Percentiles rank a stretch among this genome's conserved stretches.
These are phyloP conservation scores for Mormyrops attenuatus DNA, from an alignment of 2,797 vertebrate species.

Conservation along the genomic window DNA sequence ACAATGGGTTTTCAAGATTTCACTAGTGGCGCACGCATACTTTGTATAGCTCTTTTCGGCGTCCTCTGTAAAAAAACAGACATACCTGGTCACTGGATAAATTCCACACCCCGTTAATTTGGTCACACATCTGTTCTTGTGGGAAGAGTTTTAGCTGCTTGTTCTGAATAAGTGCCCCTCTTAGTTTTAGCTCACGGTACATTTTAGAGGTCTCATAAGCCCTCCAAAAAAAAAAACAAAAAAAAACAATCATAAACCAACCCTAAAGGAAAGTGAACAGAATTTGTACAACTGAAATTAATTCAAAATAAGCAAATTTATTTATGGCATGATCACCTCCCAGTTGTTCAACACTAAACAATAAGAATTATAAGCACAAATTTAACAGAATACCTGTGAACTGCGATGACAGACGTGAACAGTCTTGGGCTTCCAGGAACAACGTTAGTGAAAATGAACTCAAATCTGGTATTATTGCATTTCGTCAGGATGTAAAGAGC, in stretches of 20 bases:
- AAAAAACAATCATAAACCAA: conserved; percentile 5
- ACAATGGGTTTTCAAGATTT: not conserved
- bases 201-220: conserved; percentile 99
- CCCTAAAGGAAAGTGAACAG: not conserved
- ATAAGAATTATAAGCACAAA: not conserved
- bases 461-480: conserved; percentile 93
- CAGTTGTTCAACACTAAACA: not conserved
- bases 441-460: conserved; percentile 98
- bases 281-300: not conserved
- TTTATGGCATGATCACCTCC: not conserved
- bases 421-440: conserved; percentile 92
- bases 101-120: conserved; percentile 97
- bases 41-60: not conserved
- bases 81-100: conserved; percentile 96
- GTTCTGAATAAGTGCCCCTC: conserved; percentile 94
- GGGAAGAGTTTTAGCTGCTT: conserved; percentile 89
- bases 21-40: not conserved
- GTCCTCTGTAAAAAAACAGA: not conserved
- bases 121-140: conserved; percentile 89
- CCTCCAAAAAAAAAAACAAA: conserved; percentile 52
- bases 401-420: conserved; percentile 94
- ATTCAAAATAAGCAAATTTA: not conserved
- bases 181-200: conserved; percentile 93
- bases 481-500: conserved; percentile 97
- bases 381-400: conserved; percentile 77